Evolutionary conservation across 2,113 vertebrate species (phyloP).

Genomic region (Danionella cerebrum): DNA sequence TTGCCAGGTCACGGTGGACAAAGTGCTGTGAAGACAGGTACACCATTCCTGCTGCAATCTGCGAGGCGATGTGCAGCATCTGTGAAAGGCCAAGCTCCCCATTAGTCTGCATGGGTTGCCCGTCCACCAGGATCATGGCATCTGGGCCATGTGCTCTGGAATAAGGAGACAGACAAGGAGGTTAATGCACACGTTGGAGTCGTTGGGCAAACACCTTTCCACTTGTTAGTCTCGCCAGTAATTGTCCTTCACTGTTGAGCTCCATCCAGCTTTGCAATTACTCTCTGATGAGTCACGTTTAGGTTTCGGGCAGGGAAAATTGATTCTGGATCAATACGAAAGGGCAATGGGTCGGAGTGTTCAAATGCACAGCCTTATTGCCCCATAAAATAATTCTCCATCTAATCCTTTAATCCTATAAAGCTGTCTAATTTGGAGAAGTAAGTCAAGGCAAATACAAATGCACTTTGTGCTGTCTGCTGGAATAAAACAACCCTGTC

Average conservation of each 20-base stretch:
- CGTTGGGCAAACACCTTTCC: too few species aligned
- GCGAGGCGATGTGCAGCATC: conserved; percentile 92
- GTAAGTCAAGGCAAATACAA: background rate
- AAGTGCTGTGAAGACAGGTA: conserved; percentile 97
- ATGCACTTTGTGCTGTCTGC: background rate
- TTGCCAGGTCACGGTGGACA: conserved; percentile 96
- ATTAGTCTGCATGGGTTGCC: conserved; percentile 87
- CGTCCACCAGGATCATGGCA: conserved; percentile 92
- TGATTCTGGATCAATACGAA: conserved; percentile 23
- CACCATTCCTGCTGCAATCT: conserved; percentile 95
- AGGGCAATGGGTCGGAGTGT: conserved; percentile 18
- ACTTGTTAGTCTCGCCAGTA: conserved; percentile 1
- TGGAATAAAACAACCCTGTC: background rate
- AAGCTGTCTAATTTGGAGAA: conserved; percentile 17
- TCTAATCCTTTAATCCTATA: conserved; percentile 9
- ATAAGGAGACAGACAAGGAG: background rate
- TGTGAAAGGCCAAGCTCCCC: conserved; percentile 93
- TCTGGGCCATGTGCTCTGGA: conserved; percentile 93
- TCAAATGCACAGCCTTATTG: conserved; percentile 18
- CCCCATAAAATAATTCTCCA: background rate
- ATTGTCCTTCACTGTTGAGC: background rate
- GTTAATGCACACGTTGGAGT: too few species aligned
- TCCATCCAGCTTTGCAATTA: background rate
- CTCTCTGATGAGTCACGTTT: background rate
- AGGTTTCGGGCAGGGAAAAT: background rate